A percentile compares a stretch with the other conserved stretches of the same genome.
phyloP scores from a whole-genome alignment of 2,113 vertebrate genomes.

The Mungos mungo region DNA sequence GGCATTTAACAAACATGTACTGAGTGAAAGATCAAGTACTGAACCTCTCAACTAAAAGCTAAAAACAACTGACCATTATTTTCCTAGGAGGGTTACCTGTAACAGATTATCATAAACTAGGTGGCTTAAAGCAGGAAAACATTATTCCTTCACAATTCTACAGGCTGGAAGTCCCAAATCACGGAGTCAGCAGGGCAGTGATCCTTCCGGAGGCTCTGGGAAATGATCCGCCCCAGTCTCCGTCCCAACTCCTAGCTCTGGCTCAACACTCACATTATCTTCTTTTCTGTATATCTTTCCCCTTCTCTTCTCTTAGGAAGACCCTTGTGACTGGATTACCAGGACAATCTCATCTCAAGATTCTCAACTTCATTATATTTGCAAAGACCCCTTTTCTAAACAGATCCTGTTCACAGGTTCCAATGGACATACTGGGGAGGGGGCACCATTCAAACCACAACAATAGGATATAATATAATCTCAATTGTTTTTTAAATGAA shows the following conservation, averaged over 20 bases:
- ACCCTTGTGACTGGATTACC: background rate
- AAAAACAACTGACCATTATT: background rate
- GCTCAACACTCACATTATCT: background rate
- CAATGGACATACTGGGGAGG: background rate
- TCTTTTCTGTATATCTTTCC: background rate
- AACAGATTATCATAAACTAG: background rate
- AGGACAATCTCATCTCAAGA: constrained; percentile 6
- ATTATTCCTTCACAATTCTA: background rate
- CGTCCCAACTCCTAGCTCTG: background rate
- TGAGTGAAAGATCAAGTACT: background rate
- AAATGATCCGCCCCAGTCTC: background rate
- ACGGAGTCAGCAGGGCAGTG: background rate
- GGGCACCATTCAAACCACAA: background rate
- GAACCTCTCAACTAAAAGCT: background rate
- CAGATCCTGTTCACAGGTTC: background rate
- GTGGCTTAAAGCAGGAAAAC: background rate
- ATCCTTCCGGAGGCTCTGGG: background rate
- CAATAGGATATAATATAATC: background rate
- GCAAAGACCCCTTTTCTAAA: background rate
- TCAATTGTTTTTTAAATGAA: background rate
- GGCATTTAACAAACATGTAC: background rate
- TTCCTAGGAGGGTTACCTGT: background rate
- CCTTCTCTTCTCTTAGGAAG: background rate
- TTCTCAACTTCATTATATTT: background rate
- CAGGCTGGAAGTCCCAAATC: background rate